These are phyloP conservation scores for Dichetophora obliterata DNA, from an alignment of 2,888 invertebrate genomes.

Conservation along the genomic window DNA sequence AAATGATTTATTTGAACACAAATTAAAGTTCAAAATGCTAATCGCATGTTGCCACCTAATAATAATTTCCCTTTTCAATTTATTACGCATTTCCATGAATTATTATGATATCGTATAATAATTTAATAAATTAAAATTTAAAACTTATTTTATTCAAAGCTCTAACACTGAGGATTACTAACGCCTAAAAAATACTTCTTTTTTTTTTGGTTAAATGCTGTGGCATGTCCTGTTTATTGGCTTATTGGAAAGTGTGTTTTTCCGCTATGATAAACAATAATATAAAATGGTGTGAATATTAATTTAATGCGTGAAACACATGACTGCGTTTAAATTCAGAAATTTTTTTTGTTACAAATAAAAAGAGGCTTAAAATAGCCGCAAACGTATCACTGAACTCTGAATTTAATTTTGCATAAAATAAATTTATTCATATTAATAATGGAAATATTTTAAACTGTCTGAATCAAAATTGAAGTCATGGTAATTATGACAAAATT, in stretches of 20 bases:
- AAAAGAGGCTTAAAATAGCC: not conserved
- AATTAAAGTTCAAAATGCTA: not conserved
- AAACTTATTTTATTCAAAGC: not conserved
- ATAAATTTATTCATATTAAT: not conserved
- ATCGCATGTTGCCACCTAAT: constrained; percentile 15
- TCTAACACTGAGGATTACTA: too few species aligned
- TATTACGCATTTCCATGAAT: not conserved
- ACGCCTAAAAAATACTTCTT: too few species aligned
- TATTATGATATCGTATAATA: not conserved
- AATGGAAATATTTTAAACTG: not conserved
- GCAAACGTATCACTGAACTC: not conserved
- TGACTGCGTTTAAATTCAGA: too few species aligned
- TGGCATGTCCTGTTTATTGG: too few species aligned
- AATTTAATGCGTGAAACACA: too few species aligned
- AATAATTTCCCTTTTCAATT: not conserved
- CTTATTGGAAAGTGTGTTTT: too few species aligned
- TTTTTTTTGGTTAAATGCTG: too few species aligned
- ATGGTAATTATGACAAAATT: not conserved
- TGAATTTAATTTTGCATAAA: not conserved
- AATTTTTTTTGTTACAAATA: not conserved
- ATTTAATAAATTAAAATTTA: not conserved
- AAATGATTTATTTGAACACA: constrained; percentile 12
- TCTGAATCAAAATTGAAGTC: not conserved
- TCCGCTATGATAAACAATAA: too few species aligned
- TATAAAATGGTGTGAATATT: too few species aligned